Percentiles rank a stretch among this genome's conserved stretches.
Evolutionary conservation across 2,113 vertebrate species (phyloP).

Genomic region (Arenaria interpres): DNA sequence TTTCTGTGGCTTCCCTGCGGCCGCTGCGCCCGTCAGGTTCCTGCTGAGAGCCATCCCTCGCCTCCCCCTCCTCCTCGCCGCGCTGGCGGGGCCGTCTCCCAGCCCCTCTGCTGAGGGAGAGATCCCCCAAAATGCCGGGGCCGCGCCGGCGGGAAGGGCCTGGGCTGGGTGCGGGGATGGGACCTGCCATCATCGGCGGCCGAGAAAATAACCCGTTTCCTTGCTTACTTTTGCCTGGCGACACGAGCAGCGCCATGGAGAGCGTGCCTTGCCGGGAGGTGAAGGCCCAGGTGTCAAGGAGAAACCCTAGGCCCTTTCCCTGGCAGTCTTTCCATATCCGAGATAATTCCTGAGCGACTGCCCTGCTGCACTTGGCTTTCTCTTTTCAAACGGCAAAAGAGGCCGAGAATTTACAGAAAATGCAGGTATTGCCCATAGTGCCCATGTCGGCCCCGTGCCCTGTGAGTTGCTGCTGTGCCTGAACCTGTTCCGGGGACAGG

Average conservation of each 20-base stretch:
- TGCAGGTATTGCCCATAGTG: rapidly evolving
- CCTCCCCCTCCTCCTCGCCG: too few relatives aligned
- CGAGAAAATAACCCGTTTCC: too few relatives aligned
- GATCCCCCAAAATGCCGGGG: neutral
- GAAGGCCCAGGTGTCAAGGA: neutral
- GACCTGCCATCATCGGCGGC: neutral
- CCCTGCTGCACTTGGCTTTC: neutral
- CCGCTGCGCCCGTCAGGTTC: neutral
- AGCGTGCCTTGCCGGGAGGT: rapidly evolving
- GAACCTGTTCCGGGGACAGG: neutral
- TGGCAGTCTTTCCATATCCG: rapidly evolving
- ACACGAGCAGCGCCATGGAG: rapidly evolving
- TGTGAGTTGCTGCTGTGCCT: neutral
- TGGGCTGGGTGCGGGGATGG: neutral
- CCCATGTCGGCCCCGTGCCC: rapidly evolving
- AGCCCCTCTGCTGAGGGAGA: neutral
- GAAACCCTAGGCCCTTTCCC: neutral
- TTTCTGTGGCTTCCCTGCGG: neutral
- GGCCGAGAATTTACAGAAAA: neutral
- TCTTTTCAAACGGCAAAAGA: neutral
- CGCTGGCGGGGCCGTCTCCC: too few relatives aligned
- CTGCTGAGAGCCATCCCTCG: neutral
- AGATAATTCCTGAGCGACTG: too few relatives aligned
- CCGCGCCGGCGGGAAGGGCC: neutral
- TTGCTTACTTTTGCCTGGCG: neutral